phyloP scores from a whole-genome alignment of 2,113 vertebrate genomes.

The Casuarius casuarius region DNA sequence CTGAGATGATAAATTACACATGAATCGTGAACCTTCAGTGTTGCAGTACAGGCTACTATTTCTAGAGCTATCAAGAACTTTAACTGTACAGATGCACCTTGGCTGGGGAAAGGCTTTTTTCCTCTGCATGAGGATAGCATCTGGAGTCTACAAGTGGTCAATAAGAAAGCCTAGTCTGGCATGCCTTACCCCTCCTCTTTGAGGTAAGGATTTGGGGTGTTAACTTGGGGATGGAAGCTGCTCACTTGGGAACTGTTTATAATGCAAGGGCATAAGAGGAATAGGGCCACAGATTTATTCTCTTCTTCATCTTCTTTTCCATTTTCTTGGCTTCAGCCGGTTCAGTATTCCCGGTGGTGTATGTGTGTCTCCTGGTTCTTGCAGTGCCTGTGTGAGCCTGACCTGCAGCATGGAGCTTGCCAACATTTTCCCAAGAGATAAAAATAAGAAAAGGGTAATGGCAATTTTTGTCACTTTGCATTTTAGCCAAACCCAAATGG shows the following conservation, averaged over 20 bases:
- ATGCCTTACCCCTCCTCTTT: neutral
- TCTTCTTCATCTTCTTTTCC: neutral
- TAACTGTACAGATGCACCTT: neutral
- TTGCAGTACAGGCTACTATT: neutral
- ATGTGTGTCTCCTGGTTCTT: neutral
- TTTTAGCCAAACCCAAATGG: neutral
- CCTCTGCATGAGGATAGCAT: neutral
- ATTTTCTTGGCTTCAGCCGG: neutral
- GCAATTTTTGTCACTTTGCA: conserved; percentile 46
- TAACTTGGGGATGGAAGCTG: neutral
- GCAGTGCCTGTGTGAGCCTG: neutral
- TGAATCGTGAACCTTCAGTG: neutral
- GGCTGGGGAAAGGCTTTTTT: neutral
- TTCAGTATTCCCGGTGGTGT: neutral
- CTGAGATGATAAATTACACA: neutral
- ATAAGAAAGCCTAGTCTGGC: neutral
- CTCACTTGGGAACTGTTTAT: neutral
- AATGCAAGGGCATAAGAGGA: neutral
- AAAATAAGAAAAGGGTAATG: neutral
- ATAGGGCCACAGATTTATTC: neutral
- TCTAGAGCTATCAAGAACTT: neutral
- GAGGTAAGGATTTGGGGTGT: neutral
- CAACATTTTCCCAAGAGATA: neutral
- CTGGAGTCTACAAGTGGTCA: neutral
- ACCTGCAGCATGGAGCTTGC: neutral